phyloP scores from a whole-genome alignment of 2,888 invertebrate genomes.

The Agrochola lota region DNA sequence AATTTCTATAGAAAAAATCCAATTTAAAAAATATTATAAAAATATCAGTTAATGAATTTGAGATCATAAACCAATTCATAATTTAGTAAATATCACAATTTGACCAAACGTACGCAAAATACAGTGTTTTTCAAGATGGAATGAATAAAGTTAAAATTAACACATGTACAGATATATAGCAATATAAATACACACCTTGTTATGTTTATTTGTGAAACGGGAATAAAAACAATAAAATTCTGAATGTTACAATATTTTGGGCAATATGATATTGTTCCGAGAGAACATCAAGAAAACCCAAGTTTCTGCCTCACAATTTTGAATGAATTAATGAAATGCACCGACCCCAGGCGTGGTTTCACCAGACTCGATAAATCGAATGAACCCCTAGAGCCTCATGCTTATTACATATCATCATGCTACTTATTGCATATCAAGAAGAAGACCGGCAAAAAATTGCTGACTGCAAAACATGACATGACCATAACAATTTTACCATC shows the following conservation, averaged over 20 bases:
- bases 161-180: background rate
- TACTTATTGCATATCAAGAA: too few species aligned
- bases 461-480: too few species aligned
- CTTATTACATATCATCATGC: too few species aligned
- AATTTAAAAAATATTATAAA: conserved; percentile 35
- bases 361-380: too few species aligned
- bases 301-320: background rate
- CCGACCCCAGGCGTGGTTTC: too few species aligned
- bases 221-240: background rate
- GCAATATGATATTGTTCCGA: background rate
- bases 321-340: too few species aligned
- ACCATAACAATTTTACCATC: background rate
- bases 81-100: conserved; percentile 60
- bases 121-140: conserved; percentile 45
- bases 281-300: background rate
- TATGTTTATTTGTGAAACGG: background rate
- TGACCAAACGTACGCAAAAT: conserved; percentile 41
- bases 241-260: conserved; percentile 15
- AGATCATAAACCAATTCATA: conserved; percentile 58
- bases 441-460: too few species aligned
- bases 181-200: conserved; percentile 16
- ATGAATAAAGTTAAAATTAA: conserved; percentile 50
- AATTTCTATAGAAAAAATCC: background rate
- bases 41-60: conserved; percentile 50
- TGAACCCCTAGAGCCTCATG: too few species aligned